phyloP scores from a whole-genome alignment of 2,888 invertebrate species.

The Chymomyza caudatula region DNA sequence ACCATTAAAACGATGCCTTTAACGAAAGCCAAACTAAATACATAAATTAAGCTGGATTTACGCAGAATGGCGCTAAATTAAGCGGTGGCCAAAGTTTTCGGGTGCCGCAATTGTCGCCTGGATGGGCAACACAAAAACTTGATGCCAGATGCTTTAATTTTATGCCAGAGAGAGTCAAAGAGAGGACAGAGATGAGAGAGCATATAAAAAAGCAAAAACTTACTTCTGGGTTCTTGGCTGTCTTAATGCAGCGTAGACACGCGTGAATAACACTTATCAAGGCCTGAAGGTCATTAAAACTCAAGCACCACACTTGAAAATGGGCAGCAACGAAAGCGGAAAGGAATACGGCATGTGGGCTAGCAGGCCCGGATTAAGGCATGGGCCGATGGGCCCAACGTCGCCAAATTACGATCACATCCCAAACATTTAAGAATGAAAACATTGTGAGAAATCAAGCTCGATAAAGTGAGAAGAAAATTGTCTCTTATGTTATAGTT shows the following conservation, averaged over 20 bases:
- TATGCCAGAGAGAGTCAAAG: conserved; percentile 7
- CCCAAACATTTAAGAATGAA: no score
- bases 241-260: conserved; percentile 37
- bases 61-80: conserved; percentile 16
- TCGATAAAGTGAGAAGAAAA: no score
- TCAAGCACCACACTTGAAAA: conserved; percentile 50
- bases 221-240: neutral
- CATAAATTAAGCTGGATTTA: conserved; percentile 58
- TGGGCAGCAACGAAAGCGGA: conserved; percentile 19
- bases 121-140: conserved; percentile 35
- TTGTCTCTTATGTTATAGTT: no score
- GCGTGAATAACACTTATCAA: conserved; percentile 60
- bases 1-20: conserved; percentile 50
- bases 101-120: conserved; percentile 34
- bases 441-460: no score
- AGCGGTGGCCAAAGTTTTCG: neutral
- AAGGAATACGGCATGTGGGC: conserved; percentile 15
- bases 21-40: conserved; percentile 58
- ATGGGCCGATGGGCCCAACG: no score
- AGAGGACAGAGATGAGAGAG: no score
- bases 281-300: conserved; percentile 67
- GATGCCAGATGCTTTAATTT: conserved; percentile 14
- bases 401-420: no score
- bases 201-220: neutral
- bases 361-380: neutral